A percentile compares a stretch with the other conserved stretches of the same genome.
phyloP scores from a whole-genome alignment of 2,888 invertebrate species.

The Cheilosia vernalis region DNA sequence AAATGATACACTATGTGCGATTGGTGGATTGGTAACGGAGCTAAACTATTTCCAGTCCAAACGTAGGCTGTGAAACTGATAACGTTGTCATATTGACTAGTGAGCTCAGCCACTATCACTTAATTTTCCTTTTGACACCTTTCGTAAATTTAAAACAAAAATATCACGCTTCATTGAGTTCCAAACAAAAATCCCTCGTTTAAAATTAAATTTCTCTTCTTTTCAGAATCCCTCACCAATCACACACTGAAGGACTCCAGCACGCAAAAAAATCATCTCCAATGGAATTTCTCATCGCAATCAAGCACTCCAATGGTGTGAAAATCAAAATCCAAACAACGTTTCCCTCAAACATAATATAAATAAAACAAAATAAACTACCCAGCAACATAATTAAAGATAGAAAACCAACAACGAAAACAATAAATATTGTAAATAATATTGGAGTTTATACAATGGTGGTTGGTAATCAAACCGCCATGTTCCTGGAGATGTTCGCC shows the following conservation, averaged over 20 bases:
- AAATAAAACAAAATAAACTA: background rate
- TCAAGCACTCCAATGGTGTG: constrained; percentile 12
- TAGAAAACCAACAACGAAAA: background rate
- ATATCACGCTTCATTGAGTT: no score
- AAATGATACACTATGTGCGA: no score
- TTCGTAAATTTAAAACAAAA: no score
- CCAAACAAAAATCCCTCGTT: no score
- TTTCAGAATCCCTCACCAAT: constrained; percentile 3
- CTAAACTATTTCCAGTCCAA: no score
- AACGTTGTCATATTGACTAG: no score
- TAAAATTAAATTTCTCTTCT: background rate
- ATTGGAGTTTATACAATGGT: constrained; percentile 26
- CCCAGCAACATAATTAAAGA: constrained; percentile 5
- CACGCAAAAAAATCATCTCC: background rate
- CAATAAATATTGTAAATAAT: constrained; percentile 6
- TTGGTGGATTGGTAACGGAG: no score
- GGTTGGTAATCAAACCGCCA: constrained; percentile 64
- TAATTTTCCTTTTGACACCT: no score
- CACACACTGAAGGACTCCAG: background rate
- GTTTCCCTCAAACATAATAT: background rate
- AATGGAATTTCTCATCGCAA: constrained; percentile 10
- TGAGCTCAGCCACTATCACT: no score
- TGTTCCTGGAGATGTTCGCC: constrained; percentile 66
- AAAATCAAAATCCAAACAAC: constrained; percentile 16
- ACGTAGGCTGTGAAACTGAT: no score